These are phyloP conservation scores for Chlorospingus flavigularis DNA, from an alignment of 2,797 vertebrate genomes.

Conservation along the genomic window DNA sequence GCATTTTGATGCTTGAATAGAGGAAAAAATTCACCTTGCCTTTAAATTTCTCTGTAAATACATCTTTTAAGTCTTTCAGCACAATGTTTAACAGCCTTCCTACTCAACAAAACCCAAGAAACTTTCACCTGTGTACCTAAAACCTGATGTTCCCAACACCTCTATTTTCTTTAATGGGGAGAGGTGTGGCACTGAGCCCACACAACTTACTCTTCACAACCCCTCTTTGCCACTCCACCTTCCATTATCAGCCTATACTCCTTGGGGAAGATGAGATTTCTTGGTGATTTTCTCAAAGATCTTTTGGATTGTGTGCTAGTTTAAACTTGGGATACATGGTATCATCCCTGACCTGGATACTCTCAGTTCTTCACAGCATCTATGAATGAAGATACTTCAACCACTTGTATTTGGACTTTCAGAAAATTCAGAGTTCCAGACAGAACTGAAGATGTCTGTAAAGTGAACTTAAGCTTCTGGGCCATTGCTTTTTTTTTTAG, in stretches of 20 bases:
- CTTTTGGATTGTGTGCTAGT: background rate
- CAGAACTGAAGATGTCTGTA: background rate
- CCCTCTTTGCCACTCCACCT: background rate
- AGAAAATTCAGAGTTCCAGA: background rate
- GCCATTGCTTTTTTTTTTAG: background rate
- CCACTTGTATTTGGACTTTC: background rate
- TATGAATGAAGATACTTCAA: background rate
- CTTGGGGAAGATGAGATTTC: background rate
- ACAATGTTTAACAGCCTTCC: background rate
- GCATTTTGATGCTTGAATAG: background rate
- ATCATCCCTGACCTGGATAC: background rate
- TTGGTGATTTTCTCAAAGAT: background rate
- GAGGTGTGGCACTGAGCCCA: background rate
- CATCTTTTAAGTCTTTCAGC: background rate
- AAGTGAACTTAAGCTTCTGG: background rate
- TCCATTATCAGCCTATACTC: background rate
- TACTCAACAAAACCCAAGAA: background rate
- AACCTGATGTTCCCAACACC: background rate
- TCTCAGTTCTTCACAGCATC: background rate
- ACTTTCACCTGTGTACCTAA: background rate
- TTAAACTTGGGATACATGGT: background rate
- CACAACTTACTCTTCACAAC: fast-evolving
- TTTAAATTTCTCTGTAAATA: background rate
- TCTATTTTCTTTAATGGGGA: background rate
- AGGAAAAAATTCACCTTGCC: background rate